These are phyloP conservation scores for Byasa hedistus DNA, from an alignment of 2,888 invertebrate genomes.

Conservation along the genomic window DNA sequence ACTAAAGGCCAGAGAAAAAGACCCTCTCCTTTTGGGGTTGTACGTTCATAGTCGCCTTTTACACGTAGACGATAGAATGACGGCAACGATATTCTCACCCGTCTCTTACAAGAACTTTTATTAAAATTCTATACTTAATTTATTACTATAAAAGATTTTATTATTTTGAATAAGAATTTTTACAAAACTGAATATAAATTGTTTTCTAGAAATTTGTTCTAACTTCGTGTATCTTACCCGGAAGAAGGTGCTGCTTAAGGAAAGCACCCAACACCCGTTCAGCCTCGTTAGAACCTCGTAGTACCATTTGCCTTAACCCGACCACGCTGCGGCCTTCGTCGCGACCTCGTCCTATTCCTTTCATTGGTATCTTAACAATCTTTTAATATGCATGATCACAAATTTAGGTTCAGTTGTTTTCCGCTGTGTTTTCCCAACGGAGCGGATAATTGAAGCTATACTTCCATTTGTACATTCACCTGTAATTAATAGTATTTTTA, in stretches of 20 bases:
- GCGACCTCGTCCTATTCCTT: slow-evolving; percentile 29
- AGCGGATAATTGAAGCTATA: not conserved
- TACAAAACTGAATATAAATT: too few species aligned
- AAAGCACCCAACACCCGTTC: slow-evolving; percentile 44
- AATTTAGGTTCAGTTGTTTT: slow-evolving; percentile 13
- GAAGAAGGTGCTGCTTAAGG: slow-evolving; percentile 54
- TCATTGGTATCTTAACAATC: slow-evolving; percentile 22
- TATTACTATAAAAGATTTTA: too few species aligned
- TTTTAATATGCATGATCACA: slow-evolving; percentile 24
- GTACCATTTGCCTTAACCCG: slow-evolving; percentile 30
- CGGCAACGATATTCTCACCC: too few species aligned
- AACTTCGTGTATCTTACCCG: slow-evolving; percentile 15
- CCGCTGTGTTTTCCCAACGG: slow-evolving; percentile 8
- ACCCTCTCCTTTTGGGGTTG: too few species aligned
- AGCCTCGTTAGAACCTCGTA: slow-evolving; percentile 27
- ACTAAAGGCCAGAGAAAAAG: too few species aligned
- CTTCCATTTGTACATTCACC: too few species aligned
- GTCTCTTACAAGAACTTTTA: too few species aligned
- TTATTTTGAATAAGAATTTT: too few species aligned
- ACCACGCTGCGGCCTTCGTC: slow-evolving; percentile 21
- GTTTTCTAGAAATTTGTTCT: not conserved
- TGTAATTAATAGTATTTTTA: too few species aligned
- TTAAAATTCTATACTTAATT: too few species aligned
- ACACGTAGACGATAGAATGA: too few species aligned
- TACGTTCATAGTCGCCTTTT: too few species aligned